Base-by-base conservation (phyloP, 92 coral and sea anemone species). In the Zoanthus sansibaricus region DNA sequence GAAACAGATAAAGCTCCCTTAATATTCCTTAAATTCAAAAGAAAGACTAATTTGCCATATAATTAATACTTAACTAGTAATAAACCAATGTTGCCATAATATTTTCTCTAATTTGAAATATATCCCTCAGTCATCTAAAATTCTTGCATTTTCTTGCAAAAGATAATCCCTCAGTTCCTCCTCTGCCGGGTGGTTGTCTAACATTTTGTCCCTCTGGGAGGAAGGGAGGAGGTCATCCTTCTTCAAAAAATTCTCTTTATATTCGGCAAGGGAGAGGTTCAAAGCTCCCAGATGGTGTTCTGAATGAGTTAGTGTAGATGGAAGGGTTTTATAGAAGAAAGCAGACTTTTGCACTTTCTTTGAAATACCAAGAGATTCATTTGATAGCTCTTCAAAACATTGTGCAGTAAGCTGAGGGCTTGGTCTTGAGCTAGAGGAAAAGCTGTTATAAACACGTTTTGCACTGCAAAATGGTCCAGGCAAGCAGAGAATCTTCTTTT, bases 391-490 rank as follows among this genome's bases (percentile, higher is more conserved):
- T 45, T 46, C 33, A n/a, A 90, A 18, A 67, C 77, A 80, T 17
- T 72, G 33, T 49, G 82, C 78, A 9, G 83, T 76, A 49, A 47
- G 25, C 42, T 87, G 69, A 6, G 93, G 91, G 72, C 70, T 79
- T 59, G 91, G 93, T 37, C 86, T 52, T 56, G 85, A 82, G 25
- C 68, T 87, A 12, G 93, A 91, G 0, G 91, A 91, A 73, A 45
- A 87, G n/a, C 88, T 82, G 73, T 87, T 91, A 48, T 91, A 86
- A 13, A 90, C 76, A 8, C 93, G 51, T 61, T 87, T 90, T 33
- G 78, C 49, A 79, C 18, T 86, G 78, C 93, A 78, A 68, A 59
- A 86, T 18, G 88, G 93, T 9, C 93, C 93, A 56, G 90, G 90
- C 21, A 82, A 16, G 70, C 64, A n/a, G 12, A 90, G 25, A 37